Percentiles rank a stretch among this genome's conserved stretches.
Evolutionary conservation across 2,113 vertebrate genomes (phyloP).

Genomic region (Taxidea taxus): DNA sequence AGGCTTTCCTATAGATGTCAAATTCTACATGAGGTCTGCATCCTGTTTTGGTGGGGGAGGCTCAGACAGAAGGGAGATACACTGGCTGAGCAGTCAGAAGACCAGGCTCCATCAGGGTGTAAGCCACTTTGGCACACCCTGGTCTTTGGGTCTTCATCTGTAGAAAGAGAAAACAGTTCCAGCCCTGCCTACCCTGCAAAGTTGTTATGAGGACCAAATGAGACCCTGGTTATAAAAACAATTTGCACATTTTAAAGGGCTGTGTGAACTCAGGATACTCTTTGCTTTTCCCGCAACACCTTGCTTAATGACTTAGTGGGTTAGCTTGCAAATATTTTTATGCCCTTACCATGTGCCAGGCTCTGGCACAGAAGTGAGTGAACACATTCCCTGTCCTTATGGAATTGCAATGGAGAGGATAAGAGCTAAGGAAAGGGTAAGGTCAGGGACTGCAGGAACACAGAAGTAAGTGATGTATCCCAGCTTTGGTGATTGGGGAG

Average conservation of each 20-base stretch:
- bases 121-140: background rate
- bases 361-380: background rate
- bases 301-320: background rate
- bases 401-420: background rate
- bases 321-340: constrained; percentile 1
- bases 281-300: background rate
- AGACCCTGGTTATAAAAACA: background rate
- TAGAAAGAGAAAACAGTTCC: background rate
- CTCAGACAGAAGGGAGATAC: background rate
- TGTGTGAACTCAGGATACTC: background rate
- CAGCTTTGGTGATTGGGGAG: background rate
- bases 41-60: background rate
- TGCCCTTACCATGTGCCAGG: background rate
- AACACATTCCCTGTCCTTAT: background rate
- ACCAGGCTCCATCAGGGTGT: background rate
- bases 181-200: background rate
- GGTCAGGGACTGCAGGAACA: background rate
- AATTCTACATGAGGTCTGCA: background rate
- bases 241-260: background rate
- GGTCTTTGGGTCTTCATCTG: background rate
- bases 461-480: background rate
- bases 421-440: background rate
- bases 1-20: background rate
- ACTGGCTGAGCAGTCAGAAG: background rate
- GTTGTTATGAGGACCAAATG: background rate